These are phyloP conservation scores for Rhyacophila brunnea DNA, from an alignment of 1,140 invertebrate genomes.

Conservation along the genomic window DNA sequence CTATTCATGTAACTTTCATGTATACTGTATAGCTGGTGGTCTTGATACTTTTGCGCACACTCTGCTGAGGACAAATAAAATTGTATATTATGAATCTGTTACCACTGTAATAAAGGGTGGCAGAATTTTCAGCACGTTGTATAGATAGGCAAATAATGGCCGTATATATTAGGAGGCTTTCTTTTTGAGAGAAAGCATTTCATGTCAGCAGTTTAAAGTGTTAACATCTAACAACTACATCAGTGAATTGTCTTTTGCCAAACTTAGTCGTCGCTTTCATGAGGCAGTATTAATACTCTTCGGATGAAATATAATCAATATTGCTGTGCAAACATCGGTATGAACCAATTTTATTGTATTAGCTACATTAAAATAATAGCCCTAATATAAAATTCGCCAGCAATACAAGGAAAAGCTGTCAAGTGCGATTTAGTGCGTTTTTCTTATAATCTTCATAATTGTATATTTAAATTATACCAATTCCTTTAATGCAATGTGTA, in stretches of 20 bases:
- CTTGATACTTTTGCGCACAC: background rate
- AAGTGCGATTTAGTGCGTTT: too few species aligned
- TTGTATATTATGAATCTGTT: background rate
- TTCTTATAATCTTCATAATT: too few species aligned
- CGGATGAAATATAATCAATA: conserved; percentile 36
- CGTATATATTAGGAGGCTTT: conserved; percentile 12
- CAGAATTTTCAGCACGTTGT: conserved; percentile 7
- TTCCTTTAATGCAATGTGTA: too few species aligned
- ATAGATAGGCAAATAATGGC: conserved; percentile 8
- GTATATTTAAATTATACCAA: too few species aligned
- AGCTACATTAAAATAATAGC: too few species aligned
- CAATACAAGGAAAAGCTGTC: too few species aligned
- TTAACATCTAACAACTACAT: background rate
- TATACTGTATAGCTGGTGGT: background rate
- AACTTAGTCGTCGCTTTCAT: background rate
- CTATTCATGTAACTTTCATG: too few species aligned
- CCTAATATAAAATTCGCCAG: too few species aligned
- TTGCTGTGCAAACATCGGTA: conserved; percentile 32
- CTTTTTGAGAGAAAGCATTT: conserved; percentile 6
- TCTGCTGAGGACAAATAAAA: background rate
- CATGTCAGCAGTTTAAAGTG: background rate
- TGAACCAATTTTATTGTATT: too few species aligned
- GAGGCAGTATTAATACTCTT: background rate
- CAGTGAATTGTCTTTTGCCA: background rate
- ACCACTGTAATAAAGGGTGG: conserved; percentile 2